These are phyloP conservation scores for Cynaeus angustus DNA, from an alignment of 2,888 invertebrate species.

Conservation along the genomic window DNA sequence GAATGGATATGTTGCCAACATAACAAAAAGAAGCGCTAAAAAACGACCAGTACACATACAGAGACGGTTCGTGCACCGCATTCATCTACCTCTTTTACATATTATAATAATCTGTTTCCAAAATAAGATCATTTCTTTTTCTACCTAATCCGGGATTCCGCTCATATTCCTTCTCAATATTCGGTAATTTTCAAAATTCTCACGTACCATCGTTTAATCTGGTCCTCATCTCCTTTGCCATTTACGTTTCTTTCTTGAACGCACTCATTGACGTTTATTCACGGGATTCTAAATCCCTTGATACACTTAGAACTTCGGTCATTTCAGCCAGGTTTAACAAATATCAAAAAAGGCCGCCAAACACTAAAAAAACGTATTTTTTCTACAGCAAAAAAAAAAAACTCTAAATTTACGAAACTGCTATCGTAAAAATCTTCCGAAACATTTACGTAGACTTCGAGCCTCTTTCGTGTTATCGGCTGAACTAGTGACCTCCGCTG, in stretches of 20 bases:
- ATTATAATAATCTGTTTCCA: slow-evolving; percentile 67
- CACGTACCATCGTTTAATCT: slow-evolving; percentile 69
- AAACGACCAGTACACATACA: slow-evolving; percentile 45
- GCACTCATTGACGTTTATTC: slow-evolving; percentile 42
- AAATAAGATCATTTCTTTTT: slow-evolving; percentile 67
- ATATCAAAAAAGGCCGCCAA: not conserved
- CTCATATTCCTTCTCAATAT: slow-evolving; percentile 66
- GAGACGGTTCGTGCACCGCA: slow-evolving; percentile 62
- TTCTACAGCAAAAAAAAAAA: no score
- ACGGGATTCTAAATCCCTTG: slow-evolving; percentile 16
- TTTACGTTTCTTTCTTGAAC: slow-evolving; percentile 51
- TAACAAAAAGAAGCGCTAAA: slow-evolving; percentile 37
- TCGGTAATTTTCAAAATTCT: slow-evolving; percentile 67
- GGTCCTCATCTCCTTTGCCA: slow-evolving; percentile 65
- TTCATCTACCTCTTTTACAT: slow-evolving; percentile 63
- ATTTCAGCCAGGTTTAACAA: slow-evolving; percentile 3
- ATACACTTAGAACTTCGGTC: slow-evolving; percentile 5
- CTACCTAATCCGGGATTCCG: slow-evolving; percentile 66
- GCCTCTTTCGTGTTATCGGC: no score
- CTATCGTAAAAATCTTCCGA: no score
- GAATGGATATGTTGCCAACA: slow-evolving; percentile 37
- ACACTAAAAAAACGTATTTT: no score
- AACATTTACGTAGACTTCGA: no score
- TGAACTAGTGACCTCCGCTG: slow-evolving; percentile 7
- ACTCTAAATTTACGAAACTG: no score